A percentile compares a stretch with the other conserved stretches of the same genome.
Evolutionary conservation across 1,140 invertebrate genomes (phyloP).

Genomic region (Drosophila rufa): DNA sequence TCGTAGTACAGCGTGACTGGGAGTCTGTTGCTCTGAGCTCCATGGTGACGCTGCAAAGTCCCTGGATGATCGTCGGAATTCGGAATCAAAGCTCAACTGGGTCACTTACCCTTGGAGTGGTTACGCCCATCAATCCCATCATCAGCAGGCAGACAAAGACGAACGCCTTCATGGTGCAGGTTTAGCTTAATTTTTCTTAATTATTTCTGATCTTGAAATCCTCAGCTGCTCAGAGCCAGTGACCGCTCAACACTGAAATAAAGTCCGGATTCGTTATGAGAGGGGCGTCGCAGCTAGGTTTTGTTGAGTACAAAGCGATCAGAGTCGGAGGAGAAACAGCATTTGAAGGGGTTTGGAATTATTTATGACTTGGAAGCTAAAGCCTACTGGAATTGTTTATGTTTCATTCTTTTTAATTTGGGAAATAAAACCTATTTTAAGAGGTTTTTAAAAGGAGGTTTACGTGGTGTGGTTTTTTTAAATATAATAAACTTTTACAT

Average conservation of each 20-base stretch:
- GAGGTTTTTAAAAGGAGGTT: too few species aligned
- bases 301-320: not conserved
- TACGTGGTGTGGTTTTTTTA: too few species aligned
- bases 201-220: constrained; percentile 32
- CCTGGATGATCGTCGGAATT: not conserved
- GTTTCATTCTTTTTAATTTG: too few species aligned
- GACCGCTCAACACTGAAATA: constrained; percentile 35
- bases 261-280: constrained; percentile 15
- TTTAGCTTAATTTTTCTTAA: constrained; percentile 4
- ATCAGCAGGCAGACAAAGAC: constrained; percentile 25
- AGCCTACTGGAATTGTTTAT: not conserved
- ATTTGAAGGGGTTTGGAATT: not conserved
- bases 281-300: not conserved
- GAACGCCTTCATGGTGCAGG: constrained; percentile 20
- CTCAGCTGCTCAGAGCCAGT: constrained; percentile 8
- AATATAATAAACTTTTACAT: too few species aligned
- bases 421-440: too few species aligned
- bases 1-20: constrained; percentile 78
- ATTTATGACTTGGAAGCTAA: not conserved
- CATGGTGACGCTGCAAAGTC: constrained; percentile 34
- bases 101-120: constrained; percentile 27
- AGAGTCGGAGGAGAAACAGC: not conserved
- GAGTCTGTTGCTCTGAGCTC: constrained; percentile 15
- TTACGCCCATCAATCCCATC: constrained; percentile 19
- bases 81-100: not conserved